Evolutionary conservation across 2,113 vertebrate species (phyloP).

Genomic region (Scomber japonicus): DNA sequence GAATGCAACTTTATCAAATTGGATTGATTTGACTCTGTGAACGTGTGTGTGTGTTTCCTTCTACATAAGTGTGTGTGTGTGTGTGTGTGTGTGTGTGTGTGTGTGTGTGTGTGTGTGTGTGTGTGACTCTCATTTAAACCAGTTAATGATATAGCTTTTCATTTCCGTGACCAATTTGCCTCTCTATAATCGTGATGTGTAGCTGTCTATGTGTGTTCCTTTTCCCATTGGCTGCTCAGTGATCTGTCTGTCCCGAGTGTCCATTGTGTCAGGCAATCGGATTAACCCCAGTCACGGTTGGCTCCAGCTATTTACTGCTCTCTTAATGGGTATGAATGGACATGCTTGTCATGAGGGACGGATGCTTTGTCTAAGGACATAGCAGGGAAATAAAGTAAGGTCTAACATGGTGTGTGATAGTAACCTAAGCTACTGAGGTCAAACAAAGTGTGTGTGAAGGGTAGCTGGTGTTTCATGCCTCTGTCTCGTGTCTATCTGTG

Average conservation of each 20-base stretch:
- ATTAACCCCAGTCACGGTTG: conserved; percentile 79
- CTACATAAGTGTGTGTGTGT: not conserved
- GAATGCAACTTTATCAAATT: conserved; percentile 48
- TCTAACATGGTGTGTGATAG: conserved; percentile 56
- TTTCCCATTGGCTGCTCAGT: conserved; percentile 58
- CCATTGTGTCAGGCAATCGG: conserved; percentile 82
- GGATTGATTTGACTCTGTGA: conserved; percentile 31
- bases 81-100: too few species aligned
- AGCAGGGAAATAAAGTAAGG: conserved; percentile 52
- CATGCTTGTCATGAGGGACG: conserved; percentile 62
- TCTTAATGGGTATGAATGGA: conserved; percentile 79
- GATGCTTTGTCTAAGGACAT: conserved; percentile 59
- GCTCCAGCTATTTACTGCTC: conserved; percentile 70
- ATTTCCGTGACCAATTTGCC: conserved; percentile 70
- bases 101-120: conserved; percentile 27
- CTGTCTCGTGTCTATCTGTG: not conserved
- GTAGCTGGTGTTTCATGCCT: conserved; percentile 15
- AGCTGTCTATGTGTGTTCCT: conserved; percentile 54
- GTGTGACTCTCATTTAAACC: conserved; percentile 71
- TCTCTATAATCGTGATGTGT: conserved; percentile 58
- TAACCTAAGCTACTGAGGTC: conserved; percentile 63
- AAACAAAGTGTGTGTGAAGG: conserved; percentile 51
- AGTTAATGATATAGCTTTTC: conserved; percentile 73
- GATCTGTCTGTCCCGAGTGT: conserved; percentile 65
- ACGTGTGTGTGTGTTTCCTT: not conserved